phyloP scores from a whole-genome alignment of 1,140 invertebrate species.

The Camponotus floridanus region DNA sequence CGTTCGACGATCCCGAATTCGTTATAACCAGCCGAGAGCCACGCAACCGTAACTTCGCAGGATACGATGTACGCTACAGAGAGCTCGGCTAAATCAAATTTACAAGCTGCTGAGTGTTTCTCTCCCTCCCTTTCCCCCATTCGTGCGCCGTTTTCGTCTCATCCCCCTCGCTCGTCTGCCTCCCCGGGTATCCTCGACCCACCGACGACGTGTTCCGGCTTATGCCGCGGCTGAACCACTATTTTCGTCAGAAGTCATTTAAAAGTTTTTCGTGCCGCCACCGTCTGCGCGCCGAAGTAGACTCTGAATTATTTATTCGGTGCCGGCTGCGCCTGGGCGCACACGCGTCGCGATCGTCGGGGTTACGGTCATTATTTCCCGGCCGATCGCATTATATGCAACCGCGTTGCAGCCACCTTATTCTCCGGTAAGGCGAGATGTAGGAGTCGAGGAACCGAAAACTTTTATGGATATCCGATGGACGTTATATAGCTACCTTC shows the following conservation, averaged over 20 bases:
- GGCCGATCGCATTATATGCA: constrained; percentile 44
- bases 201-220: constrained; percentile 48
- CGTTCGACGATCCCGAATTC: constrained; percentile 70
- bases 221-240: constrained; percentile 42
- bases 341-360: constrained; percentile 30
- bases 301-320: constrained; percentile 59
- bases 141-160: constrained; percentile 20
- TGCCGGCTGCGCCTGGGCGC: constrained; percentile 31
- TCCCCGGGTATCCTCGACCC: constrained; percentile 15
- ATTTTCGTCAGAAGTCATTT: constrained; percentile 64
- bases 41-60: constrained; percentile 71
- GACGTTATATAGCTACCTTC: constrained; percentile 9
- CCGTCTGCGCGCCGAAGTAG: constrained; percentile 55
- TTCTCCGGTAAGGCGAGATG: background rate
- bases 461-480: constrained; percentile 54
- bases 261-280: constrained; percentile 62
- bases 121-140: background rate
- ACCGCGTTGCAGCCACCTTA: constrained; percentile 30
- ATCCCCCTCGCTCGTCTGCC: constrained; percentile 5
- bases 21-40: constrained; percentile 70
- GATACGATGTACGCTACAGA: constrained; percentile 68
- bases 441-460: constrained; percentile 33
- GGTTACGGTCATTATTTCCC: constrained; percentile 46
- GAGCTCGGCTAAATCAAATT: constrained; percentile 70
- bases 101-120: constrained; percentile 70